Percentiles rank a stretch among this genome's conserved stretches.
These are phyloP conservation scores for Coenonympha glycerion DNA, from an alignment of 2,888 invertebrate species.

Conservation along the genomic window DNA sequence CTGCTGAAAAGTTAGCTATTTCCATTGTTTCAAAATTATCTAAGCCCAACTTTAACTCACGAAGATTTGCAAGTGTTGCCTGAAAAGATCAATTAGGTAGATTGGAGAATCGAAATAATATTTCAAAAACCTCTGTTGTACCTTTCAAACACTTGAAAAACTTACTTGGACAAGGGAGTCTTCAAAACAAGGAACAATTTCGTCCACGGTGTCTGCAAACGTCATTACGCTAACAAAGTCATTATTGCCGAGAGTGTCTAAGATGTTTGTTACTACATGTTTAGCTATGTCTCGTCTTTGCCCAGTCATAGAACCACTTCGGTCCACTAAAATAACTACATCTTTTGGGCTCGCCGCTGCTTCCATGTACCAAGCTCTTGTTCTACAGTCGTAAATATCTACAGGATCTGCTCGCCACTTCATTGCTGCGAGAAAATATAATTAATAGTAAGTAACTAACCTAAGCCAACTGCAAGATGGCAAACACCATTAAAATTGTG, in stretches of 20 bases:
- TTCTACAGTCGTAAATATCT: conserved; percentile 96
- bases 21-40: conserved; percentile 86
- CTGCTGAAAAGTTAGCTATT: conserved; percentile 95
- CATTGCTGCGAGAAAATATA: conserved; percentile 73
- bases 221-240: conserved; percentile 98
- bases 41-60: conserved; percentile 88
- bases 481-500: too few relatives aligned
- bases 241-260: conserved; percentile 97
- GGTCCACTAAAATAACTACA: conserved; percentile 87
- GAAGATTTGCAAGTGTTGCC: conserved; percentile 90
- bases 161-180: conserved; percentile 91
- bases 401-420: conserved; percentile 87
- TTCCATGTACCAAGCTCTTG: conserved; percentile 97
- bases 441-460: too few relatives aligned
- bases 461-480: too few relatives aligned
- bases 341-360: conserved; percentile 99
- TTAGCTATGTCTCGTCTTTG: conserved; percentile 91
- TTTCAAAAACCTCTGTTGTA: not conserved
- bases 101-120: too few relatives aligned
- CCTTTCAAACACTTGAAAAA: too few relatives aligned
- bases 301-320: conserved; percentile 94
- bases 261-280: conserved; percentile 89
- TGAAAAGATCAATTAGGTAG: conserved; percentile 49
- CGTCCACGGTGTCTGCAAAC: conserved; percentile 88
- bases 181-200: conserved; percentile 91